Evolutionary conservation across 1,140 invertebrate genomes (phyloP).

Genomic region (Palaemon carinicauda): DNA sequence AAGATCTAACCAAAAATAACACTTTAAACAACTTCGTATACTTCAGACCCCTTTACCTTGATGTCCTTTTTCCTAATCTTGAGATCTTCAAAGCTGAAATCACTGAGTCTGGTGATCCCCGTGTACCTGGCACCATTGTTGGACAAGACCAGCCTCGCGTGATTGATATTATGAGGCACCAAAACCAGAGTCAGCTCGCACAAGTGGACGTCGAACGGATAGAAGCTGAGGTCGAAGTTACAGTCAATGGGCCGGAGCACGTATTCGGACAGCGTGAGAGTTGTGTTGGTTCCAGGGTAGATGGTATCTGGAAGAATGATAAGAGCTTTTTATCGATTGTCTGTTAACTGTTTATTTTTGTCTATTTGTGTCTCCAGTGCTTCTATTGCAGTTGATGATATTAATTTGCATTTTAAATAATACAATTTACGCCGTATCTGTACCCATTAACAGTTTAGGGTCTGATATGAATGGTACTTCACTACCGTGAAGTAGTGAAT

Average conservation of each 20-base stretch:
- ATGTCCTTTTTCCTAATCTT: background rate
- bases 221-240: conserved; percentile 43
- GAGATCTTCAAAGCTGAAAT: conserved; percentile 18
- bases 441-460: no score
- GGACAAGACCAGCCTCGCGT: conserved; percentile 20
- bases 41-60: no score
- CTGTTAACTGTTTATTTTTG: no score
- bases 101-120: background rate
- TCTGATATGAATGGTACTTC: no score
- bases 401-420: no score
- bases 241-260: conserved; percentile 30
- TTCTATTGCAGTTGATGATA: no score
- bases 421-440: no score
- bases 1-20: no score
- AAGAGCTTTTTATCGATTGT: background rate
- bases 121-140: conserved; percentile 21
- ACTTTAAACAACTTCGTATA: no score
- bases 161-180: conserved; percentile 6
- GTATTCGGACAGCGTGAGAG: conserved; percentile 32
- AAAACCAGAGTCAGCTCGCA: conserved; percentile 31
- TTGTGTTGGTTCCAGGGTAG: conserved; percentile 31
- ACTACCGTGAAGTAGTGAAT: no score
- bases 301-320: conserved; percentile 3
- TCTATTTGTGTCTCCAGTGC: no score
- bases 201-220: conserved; percentile 39